phyloP scores from a whole-genome alignment of 2,113 vertebrate species.

The Dromaius novaehollandiae region DNA sequence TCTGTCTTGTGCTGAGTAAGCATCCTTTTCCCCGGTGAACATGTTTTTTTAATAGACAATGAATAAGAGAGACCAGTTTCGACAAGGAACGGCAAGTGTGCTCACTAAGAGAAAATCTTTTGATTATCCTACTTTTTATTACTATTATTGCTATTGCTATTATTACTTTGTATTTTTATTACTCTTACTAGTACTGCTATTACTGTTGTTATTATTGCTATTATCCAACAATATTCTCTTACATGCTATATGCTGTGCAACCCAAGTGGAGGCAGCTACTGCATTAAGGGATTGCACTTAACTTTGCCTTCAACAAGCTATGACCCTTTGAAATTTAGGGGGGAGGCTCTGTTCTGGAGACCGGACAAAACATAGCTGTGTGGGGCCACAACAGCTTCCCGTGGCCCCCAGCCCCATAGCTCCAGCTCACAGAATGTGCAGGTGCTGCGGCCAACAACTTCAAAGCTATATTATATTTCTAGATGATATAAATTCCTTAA shows the following conservation, averaged over 20 bases:
- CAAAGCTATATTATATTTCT: constrained; percentile 7
- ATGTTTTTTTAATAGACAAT: neutral
- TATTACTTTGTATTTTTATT: neutral
- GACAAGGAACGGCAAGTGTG: neutral
- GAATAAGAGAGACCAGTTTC: neutral
- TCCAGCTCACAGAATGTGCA: neutral
- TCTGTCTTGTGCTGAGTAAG: neutral
- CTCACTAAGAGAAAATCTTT: neutral
- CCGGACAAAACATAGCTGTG: rapidly evolving
- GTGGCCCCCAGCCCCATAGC: neutral
- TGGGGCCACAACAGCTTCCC: neutral
- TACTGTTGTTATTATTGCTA: neutral
- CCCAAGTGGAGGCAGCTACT: neutral
- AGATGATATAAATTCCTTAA: neutral
- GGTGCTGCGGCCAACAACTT: neutral
- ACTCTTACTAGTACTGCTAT: neutral
- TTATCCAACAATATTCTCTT: neutral
- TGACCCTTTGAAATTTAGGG: neutral
- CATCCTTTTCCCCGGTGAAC: neutral
- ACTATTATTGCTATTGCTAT: neutral
- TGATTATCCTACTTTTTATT: neutral
- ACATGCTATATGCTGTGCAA: neutral
- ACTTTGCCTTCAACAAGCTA: neutral
- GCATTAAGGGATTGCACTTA: neutral
- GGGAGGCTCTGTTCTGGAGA: neutral